Conservation (phyloP, 2,888 invertebrate genomes). For the Baccha elongata region DNA sequence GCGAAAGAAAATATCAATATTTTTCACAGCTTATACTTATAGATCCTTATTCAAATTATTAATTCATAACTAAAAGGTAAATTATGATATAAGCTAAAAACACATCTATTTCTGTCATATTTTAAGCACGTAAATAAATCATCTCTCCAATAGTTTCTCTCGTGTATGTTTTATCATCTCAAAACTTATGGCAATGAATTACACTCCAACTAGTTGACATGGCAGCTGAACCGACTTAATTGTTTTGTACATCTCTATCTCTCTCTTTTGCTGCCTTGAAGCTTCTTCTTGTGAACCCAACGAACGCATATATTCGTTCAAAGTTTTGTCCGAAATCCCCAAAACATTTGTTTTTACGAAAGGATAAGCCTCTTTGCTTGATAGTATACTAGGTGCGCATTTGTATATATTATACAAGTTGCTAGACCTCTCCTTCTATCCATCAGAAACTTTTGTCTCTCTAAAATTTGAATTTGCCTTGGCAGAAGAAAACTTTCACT, state of each 20-base stretch:
- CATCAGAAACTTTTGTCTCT: conserved; percentile 19
- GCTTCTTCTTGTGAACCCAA: neutral
- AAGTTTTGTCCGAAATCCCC: conserved; percentile 22
- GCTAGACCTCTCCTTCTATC: neutral
- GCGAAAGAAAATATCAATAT: too few relatives aligned
- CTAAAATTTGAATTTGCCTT: conserved; percentile 50
- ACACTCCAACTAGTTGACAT: conserved; percentile 50
- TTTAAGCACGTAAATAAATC: conserved; percentile 14
- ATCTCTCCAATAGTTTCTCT: neutral
- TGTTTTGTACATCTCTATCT: conserved; percentile 27
- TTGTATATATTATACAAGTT: neutral
- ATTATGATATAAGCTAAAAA: neutral
- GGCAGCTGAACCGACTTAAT: conserved; percentile 58
- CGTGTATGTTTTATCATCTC: conserved; percentile 21
- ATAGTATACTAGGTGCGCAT: too few relatives aligned
- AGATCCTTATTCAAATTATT: too few relatives aligned
- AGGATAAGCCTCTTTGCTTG: conserved; percentile 38
- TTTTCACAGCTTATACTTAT: too few relatives aligned
- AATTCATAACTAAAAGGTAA: neutral
- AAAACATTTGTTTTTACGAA: conserved; percentile 58
- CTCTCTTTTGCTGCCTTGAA: neutral
- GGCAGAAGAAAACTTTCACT: conserved; percentile 55
- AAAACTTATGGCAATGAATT: conserved; percentile 42
- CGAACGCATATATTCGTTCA: neutral
- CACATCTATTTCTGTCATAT: conserved; percentile 8